Percentiles rank a stretch among this genome's conserved stretches.
These are phyloP conservation scores for Forbesichthys agassizii DNA, from an alignment of 2,113 vertebrate species.

Conservation along the genomic window DNA sequence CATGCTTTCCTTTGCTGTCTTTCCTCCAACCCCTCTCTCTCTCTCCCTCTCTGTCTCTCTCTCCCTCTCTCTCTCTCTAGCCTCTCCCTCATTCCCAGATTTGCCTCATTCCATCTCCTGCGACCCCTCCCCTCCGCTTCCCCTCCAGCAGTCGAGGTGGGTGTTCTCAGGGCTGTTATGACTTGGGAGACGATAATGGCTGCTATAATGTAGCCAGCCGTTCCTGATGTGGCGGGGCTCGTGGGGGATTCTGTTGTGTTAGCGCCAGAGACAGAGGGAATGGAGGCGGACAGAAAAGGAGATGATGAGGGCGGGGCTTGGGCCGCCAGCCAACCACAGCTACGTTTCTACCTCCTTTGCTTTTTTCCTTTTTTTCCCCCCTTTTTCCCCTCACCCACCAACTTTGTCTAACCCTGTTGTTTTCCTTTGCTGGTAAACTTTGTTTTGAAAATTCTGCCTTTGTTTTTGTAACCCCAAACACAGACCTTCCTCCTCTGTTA, in stretches of 20 bases:
- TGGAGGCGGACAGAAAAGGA: constrained; percentile 8
- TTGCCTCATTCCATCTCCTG: constrained; percentile 52
- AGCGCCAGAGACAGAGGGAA: constrained; percentile 54
- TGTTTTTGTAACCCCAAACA: constrained; percentile 74
- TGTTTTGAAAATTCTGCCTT: constrained; percentile 73
- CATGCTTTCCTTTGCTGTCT: constrained; percentile 15
- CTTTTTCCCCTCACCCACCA: constrained; percentile 38
- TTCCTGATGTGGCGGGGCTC: constrained; percentile 79
- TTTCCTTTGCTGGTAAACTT: constrained; percentile 75
- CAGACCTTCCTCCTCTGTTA: constrained; percentile 41
- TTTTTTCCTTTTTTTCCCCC: constrained; percentile 12
- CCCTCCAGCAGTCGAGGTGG: constrained; percentile 80
- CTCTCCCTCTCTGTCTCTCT: constrained; percentile 34
- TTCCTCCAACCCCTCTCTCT: constrained; percentile 32
- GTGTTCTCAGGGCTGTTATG: constrained; percentile 87
- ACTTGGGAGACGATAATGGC: constrained; percentile 86
- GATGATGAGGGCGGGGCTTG: constrained; percentile 37
- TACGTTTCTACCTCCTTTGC: constrained; percentile 51
- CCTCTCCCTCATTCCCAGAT: constrained; percentile 27
- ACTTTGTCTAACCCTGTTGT: constrained; percentile 59
- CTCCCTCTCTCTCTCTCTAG: constrained; percentile 41
- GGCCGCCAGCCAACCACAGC: constrained; percentile 61
- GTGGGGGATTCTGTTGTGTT: constrained; percentile 74
- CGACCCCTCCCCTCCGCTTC: constrained; percentile 49
- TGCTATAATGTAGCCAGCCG: constrained; percentile 82